Base-by-base conservation (phyloP, 2,888 invertebrate genomes). In the Drosophila macrospina region DNA sequence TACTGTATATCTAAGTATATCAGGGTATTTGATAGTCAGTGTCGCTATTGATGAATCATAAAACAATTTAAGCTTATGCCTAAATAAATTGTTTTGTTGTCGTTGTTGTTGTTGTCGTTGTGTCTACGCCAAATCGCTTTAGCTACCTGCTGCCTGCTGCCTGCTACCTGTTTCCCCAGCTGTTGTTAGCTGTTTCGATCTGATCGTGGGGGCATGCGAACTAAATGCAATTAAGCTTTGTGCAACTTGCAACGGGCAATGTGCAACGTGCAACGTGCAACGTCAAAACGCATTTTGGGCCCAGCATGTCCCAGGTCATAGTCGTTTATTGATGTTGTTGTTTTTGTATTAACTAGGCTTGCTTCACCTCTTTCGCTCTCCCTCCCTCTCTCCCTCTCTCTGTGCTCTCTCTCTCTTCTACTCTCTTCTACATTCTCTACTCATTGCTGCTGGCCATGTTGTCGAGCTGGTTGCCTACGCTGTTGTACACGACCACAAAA, bases 141-240 rank as follows among this genome's bases (percentile, higher is more conserved):
- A 37, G 54, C 61, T 50, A 62, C 45, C 64, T 30, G 39, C 30
- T 28, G n/a, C n/a, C n/a, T n/a, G n/a, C n/a, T n/a, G n/a, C n/a
- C n/a, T n/a, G n/a, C n/a, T n/a, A n/a, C n/a, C n/a, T n/a, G n/a
- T n/a, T n/a, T n/a, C 30, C 30, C 36, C 47, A 47, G 34, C 34
- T 69, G 62, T 36, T 32, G 36, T 62, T 32, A 76, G 60, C 64
- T 74, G 55, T 48, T 20, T 32, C 69, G 69, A 69, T 78, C 64
- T 34, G 74, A 60, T 30, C 51, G 36, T 16, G 32, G 50, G 50
- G 42, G 42, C 28, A 42, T 26, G 52, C 59, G 57, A 63, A 65
- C 66, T 62, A 73, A 81, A 78, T 86, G 88, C 88, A 84, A 84
- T 84, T 84, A 84, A 80, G 86, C 66, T 65, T 86, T 78, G 84